phyloP scores from a whole-genome alignment of 2,888 invertebrate genomes.

The Timema podura region DNA sequence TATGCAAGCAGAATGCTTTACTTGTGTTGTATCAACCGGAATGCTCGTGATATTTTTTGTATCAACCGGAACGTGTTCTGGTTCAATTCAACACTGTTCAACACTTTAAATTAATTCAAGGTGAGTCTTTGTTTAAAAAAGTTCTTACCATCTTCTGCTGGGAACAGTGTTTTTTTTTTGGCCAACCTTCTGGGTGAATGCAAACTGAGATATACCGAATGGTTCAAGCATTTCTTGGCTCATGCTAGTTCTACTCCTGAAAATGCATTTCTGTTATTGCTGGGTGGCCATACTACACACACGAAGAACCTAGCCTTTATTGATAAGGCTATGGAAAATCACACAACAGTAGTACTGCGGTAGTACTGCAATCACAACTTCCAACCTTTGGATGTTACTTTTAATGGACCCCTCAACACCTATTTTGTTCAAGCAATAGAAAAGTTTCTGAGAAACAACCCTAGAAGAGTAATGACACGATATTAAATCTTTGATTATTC shows the following conservation, averaged over 20 bases:
- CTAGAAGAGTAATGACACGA: slow-evolving; percentile 36
- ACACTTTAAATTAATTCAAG: no score
- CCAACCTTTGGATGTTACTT: slow-evolving; percentile 40
- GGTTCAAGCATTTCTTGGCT: slow-evolving; percentile 42
- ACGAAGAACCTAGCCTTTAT: slow-evolving; percentile 38
- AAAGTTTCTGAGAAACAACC: slow-evolving; percentile 36
- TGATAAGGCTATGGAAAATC: slow-evolving; percentile 36
- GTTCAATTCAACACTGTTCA: no score
- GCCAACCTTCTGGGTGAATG: slow-evolving; percentile 39
- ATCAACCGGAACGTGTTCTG: no score
- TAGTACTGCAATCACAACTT: slow-evolving; percentile 24
- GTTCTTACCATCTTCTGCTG: no score
- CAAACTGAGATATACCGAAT: slow-evolving; percentile 34
- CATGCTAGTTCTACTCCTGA: slow-evolving; percentile 33
- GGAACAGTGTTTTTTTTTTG: slow-evolving; percentile 36
- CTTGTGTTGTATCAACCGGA: no score
- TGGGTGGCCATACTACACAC: slow-evolving; percentile 39
- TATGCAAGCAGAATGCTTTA: no score
- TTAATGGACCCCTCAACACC: slow-evolving; percentile 38
- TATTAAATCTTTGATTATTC: no score
- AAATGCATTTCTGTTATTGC: slow-evolving; percentile 38
- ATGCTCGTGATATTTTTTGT: no score
- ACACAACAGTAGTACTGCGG: slow-evolving; percentile 12
- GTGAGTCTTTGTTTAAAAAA: no score
- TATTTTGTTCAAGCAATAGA: slow-evolving; percentile 37